phyloP scores from a whole-genome alignment of 2,888 invertebrate genomes.

The Abrostola tripartita region DNA sequence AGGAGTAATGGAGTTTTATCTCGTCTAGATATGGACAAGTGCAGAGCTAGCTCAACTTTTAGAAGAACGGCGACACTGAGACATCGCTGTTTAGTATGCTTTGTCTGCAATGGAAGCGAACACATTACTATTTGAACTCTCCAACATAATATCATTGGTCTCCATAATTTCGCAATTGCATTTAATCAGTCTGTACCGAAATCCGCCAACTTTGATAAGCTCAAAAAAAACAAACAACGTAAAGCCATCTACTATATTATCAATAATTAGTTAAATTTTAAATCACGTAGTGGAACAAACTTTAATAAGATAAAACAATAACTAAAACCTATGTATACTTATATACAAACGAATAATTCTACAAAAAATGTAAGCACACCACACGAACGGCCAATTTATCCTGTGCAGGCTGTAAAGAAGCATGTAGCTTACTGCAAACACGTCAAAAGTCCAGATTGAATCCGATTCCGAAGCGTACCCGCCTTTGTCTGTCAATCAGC shows the following conservation, averaged over 20 bases:
- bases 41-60: slow-evolving; percentile 6
- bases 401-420: slow-evolving; percentile 27
- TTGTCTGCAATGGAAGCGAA: no score
- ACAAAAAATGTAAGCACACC: slow-evolving; percentile 68
- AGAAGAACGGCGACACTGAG: neutral
- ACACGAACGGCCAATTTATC: slow-evolving; percentile 53
- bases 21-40: slow-evolving; percentile 4
- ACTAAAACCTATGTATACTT: slow-evolving; percentile 88
- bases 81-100: no score
- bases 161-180: neutral
- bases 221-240: slow-evolving; percentile 26
- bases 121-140: no score
- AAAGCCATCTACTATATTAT: slow-evolving; percentile 38
- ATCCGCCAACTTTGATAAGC: neutral
- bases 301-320: slow-evolving; percentile 77
- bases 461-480: slow-evolving; percentile 80
- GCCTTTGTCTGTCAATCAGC: slow-evolving; percentile 76
- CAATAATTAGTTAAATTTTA: slow-evolving; percentile 73
- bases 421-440: slow-evolving; percentile 28
- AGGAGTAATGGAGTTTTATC: slow-evolving; percentile 20
- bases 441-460: slow-evolving; percentile 81
- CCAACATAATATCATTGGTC: neutral
- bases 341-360: slow-evolving; percentile 84
- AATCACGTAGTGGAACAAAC: slow-evolving; percentile 65
- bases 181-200: neutral